phyloP scores from a whole-genome alignment of 2,113 vertebrate species.

The Sinocyclocheilus grahami region DNA sequence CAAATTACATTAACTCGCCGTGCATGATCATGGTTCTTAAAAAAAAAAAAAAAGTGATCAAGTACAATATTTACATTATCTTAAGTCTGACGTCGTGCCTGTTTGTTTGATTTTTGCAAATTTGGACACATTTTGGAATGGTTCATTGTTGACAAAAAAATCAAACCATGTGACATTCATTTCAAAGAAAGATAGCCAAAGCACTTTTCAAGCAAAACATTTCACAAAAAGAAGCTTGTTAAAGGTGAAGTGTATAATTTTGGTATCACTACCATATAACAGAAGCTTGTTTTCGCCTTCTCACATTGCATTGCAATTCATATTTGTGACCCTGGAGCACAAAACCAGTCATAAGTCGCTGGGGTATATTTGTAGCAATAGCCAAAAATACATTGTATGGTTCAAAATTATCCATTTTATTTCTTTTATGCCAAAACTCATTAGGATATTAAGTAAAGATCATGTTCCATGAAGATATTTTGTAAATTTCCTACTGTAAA shows the following conservation, averaged over 20 bases:
- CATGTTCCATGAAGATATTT: too few species aligned
- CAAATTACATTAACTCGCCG: neutral
- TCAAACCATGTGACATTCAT: neutral
- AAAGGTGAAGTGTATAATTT: neutral
- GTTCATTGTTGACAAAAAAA: neutral
- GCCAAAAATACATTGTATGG: too few species aligned
- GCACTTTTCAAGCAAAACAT: neutral
- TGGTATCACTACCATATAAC: neutral
- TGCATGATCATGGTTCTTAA: constrained; percentile 25
- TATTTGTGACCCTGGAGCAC: too few species aligned
- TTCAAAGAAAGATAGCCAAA: neutral
- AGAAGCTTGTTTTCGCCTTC: neutral
- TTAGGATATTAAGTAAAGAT: too few species aligned
- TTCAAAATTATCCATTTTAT: too few species aligned
- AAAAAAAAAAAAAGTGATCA: neutral
- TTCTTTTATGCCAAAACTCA: too few species aligned
- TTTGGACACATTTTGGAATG: neutral
- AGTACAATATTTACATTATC: neutral
- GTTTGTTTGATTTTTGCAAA: neutral
- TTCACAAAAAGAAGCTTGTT: neutral
- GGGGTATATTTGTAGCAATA: too few species aligned
- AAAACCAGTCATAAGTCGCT: too few species aligned
- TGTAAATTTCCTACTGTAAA: too few species aligned
- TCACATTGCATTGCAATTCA: too few species aligned
- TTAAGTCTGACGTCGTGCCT: neutral